Evolutionary conservation across 30 jellyfish, hydroid and myxozoan genomes (phyloP), one percentile per base, ranked within the genome.

Genomic region (Hydractinia symbiolongicarpus): DNA sequence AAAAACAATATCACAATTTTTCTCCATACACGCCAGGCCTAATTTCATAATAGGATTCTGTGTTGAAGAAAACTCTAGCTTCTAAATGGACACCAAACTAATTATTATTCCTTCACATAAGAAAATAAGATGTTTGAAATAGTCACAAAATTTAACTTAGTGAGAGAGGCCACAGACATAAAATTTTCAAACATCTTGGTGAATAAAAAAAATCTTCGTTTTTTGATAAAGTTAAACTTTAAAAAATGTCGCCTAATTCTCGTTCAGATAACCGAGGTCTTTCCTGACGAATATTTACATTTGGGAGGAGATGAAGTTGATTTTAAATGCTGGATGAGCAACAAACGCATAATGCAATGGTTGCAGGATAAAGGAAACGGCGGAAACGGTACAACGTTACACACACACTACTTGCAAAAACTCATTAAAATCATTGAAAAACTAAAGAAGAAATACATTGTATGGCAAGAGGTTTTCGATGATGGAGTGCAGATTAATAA

Each of bases 271-370:
- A 73, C 87, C 5, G 75, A 72, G 69, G 95, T 85, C 5, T 90
- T 90, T 78, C 97, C 97, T 5, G 97, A 90, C 55, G 78, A 85
- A 67, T 85, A 81, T 61, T 51, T 90, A 4, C 97, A 90, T 58
- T 84, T 90, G 14, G 97, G 97, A 16, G 97, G 96, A 15, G 97
- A 90, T 56, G 97, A 90, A 67, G 97, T 90, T 0, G 97, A 90
- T 58, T 90, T 90, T 66, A 81, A 89, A 5, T 90, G 97, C 73
- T 90, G 97, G 97, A 71, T 40, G 69, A 67, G 85, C 55, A 77
- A 77, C 79, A 5, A 17, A 14, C 60, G 60, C 7, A 66, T 77
- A 10, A 20, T 5, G 79, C 62, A 77, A 8, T 77, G 85, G 85
- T 79, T 77, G 13, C 69, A 20, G 20, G 77, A 77, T 54, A 52